Evolutionary conservation across 1,140 invertebrate genomes (phyloP).

Genomic region (Hermatobates lingyangjiaoensis): DNA sequence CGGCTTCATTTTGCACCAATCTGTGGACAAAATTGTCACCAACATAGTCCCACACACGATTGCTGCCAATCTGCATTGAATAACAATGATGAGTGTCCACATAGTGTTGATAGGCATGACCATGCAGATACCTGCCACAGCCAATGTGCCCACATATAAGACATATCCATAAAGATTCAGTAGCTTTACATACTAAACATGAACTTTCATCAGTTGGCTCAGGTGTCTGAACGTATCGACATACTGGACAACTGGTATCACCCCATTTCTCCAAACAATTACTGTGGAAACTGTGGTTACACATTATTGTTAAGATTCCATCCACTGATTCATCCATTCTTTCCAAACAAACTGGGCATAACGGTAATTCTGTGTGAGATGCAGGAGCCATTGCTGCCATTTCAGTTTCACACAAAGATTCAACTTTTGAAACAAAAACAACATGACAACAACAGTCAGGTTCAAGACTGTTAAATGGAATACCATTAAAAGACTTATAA

Average conservation of each 20-base stretch:
- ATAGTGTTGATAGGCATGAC: constrained; percentile 71
- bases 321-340: constrained; percentile 96
- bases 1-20: constrained; percentile 86
- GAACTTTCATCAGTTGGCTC: constrained; percentile 64
- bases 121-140: constrained; percentile 66
- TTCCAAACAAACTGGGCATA: constrained; percentile 91
- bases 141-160: constrained; percentile 96
- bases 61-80: constrained; percentile 85
- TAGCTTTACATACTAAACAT: constrained; percentile 61
- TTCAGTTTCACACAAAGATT: constrained; percentile 47
- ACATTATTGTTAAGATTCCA: constrained; percentile 90
- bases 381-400: constrained; percentile 40
- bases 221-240: constrained; percentile 79
- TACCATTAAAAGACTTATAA: constrained; percentile 81
- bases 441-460: constrained; percentile 74
- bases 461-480: constrained; percentile 82
- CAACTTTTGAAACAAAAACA: constrained; percentile 86
- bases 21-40: constrained; percentile 95
- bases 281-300: constrained; percentile 95
- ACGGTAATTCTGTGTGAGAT: constrained; percentile 89
- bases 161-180: constrained; percentile 92
- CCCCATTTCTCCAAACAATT: constrained; percentile 89
- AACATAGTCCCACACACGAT: constrained; percentile 95
- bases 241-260: constrained; percentile 60
- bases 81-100: constrained; percentile 90